Evolutionary conservation across 1,140 invertebrate species (phyloP), one percentile per base, ranked within the genome.

Genomic region (Drosophila trapezifrons): DNA sequence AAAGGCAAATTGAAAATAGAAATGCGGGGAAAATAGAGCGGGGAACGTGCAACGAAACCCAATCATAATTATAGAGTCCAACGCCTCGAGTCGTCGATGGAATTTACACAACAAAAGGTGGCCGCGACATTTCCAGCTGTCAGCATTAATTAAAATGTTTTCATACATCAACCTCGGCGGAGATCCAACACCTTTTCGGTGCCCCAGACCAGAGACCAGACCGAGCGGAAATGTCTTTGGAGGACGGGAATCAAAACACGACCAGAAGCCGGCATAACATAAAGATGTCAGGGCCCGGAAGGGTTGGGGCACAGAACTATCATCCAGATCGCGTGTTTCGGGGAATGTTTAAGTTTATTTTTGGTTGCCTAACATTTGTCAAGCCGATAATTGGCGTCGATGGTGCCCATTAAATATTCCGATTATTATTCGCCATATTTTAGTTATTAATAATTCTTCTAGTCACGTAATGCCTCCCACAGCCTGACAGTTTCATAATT

Each of bases 61-160:
- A 89, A 87, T 87, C 86, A 89, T 89, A 86, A 83, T 86, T 87
- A 86, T 82, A 52, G 55, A 76, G 55, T 22, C 77, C 60, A 78
- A 73, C 60, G 60, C 51, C 49, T 60, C 32, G 47, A 59, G 47
- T 69, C 72, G 47, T 60, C 72, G 40, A 45, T 55, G 40, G 74
- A 77, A 86, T 87, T 86, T 79, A 86, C 83, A 86, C 83, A 87
- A 87, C 84, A 87, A 87, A 89, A 89, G 80, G 45, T 78, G 56
- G 66, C 84, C 79, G 83, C 83, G 80, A 83, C 84, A 70, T 84
- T 79, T 87, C 56, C 84, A 87, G 83, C 83, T 87, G 83, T 89
- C 83, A 79, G 76, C 83, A 89, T 87, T 87, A 87, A 87, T 87
- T 87, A 89, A 87, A 87, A 89, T 87, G 84, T 83, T 89, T 82